Evolutionary conservation across 2,113 vertebrate species (phyloP).

Genomic region (Anoura caudifer): DNA sequence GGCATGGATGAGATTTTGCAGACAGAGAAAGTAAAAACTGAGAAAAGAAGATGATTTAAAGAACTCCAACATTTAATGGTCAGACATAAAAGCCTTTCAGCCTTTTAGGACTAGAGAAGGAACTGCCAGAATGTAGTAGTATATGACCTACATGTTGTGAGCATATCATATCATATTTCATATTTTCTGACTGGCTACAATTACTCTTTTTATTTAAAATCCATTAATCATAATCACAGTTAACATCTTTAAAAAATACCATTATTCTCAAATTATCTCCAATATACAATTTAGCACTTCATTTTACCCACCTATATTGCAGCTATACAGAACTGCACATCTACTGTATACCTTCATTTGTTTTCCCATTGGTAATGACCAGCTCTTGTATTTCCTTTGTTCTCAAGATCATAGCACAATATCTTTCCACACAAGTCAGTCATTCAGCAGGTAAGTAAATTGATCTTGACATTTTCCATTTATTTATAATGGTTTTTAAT

Average conservation of each 20-base stretch:
- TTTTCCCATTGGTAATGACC: neutral
- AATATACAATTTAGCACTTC: neutral
- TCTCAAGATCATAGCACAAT: neutral
- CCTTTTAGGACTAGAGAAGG: neutral
- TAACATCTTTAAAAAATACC: constrained; percentile 25
- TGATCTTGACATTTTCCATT: neutral
- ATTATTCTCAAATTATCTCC: constrained; percentile 38
- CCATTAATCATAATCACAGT: neutral
- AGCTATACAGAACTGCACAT: neutral
- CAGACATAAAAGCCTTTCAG: constrained; percentile 10
- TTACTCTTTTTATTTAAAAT: constrained; percentile 37
- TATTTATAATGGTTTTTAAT: constrained; percentile 23
- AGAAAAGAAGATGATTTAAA: neutral
- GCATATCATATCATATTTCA: neutral
- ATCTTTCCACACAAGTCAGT: neutral
- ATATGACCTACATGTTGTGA: neutral
- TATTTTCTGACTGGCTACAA: constrained; percentile 6
- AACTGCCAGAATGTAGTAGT: neutral
- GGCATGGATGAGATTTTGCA: neutral
- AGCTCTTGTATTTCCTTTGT: neutral
- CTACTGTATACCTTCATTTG: neutral
- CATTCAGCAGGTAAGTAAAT: constrained; percentile 16
- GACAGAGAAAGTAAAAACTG: neutral
- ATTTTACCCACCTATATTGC: neutral
- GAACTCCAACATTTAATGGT: neutral